A percentile compares a stretch with the other conserved stretches of the same genome.
Conservation (phyloP, 1,140 invertebrate genomes). For the Drosophila pseudoananassae region DNA sequence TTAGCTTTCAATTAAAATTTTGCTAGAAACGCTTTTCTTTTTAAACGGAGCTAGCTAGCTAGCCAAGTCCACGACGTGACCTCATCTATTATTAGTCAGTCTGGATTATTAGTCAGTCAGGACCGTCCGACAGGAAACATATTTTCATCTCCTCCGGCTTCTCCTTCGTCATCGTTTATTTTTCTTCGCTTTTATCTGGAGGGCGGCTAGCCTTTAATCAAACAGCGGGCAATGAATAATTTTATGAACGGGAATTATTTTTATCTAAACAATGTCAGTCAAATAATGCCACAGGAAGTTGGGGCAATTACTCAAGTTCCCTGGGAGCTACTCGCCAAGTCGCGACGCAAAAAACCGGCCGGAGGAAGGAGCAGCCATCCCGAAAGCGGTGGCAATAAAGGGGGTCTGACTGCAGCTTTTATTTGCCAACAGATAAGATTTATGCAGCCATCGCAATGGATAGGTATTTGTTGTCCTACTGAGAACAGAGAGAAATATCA, state of each 20-base stretch:
- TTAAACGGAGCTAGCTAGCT: not conserved
- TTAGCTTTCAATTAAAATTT: conserved; percentile 49
- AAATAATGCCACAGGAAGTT: conserved; percentile 5
- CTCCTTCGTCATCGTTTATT: not conserved
- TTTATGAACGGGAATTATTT: conserved; percentile 46
- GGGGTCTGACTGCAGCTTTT: conserved; percentile 43
- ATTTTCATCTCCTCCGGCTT: conserved; percentile 1
- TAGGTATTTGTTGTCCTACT: conserved; percentile 14
- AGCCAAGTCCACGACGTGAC: conserved; percentile 8
- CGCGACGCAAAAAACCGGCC: not conserved
- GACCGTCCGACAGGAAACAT: not conserved
- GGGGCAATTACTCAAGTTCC: conserved; percentile 65
- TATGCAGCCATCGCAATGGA: conserved; percentile 35
- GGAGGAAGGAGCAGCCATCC: conserved; percentile 1
- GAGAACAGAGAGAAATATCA: conserved; percentile 3
- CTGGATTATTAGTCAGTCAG: conserved; percentile 7
- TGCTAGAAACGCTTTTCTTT: not conserved
- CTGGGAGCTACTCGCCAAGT: conserved; percentile 53
- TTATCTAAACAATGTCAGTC: conserved; percentile 38
- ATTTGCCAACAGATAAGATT: conserved; percentile 46
- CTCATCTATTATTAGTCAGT: conserved; percentile 32
- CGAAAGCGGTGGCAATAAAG: not conserved
- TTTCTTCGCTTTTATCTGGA: not conserved
- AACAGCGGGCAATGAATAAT: conserved; percentile 53
- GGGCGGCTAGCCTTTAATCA: conserved; percentile 45